Conservation (phyloP, 2,113 vertebrate genomes). For the Cynoglossus semilaevis region DNA sequence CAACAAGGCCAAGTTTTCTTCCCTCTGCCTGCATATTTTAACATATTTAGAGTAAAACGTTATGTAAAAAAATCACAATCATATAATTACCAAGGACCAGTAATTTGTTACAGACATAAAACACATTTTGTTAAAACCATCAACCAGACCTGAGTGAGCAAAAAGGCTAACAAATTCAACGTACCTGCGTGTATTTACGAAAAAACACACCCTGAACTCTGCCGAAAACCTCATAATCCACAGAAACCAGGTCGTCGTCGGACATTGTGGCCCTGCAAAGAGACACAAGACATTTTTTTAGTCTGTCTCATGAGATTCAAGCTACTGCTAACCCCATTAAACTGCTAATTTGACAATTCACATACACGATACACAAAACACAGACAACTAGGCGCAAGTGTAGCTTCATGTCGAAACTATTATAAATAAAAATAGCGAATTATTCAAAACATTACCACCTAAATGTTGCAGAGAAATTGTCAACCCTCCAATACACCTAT, state of each 20-base stretch:
- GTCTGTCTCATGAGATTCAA: background rate
- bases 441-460: slow-evolving; percentile 24
- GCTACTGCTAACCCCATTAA: slow-evolving; percentile 10
- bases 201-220: slow-evolving; percentile 95
- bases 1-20: slow-evolving; percentile 86
- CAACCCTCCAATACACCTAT: background rate
- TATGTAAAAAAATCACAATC: no score
- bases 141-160: no score
- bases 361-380: background rate
- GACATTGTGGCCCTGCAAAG: slow-evolving; percentile 75
- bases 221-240: slow-evolving; percentile 91
- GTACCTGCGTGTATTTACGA: slow-evolving; percentile 92
- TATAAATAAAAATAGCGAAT: fast-evolving
- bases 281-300: slow-evolving; percentile 12
- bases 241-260: slow-evolving; percentile 78
- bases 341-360: background rate
- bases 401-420: background rate
- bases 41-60: background rate
- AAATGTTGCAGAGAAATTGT: background rate
- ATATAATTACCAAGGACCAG: no score
- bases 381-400: background rate
- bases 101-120: no score
- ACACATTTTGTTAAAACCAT: no score
- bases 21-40: slow-evolving; percentile 79
- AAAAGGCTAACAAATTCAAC: slow-evolving; percentile 2